These are phyloP conservation scores for Cliona cf. orientalis DNA, from an alignment of 37 sponge, comb jelly and placozoan species.

Conservation along the genomic window DNA sequence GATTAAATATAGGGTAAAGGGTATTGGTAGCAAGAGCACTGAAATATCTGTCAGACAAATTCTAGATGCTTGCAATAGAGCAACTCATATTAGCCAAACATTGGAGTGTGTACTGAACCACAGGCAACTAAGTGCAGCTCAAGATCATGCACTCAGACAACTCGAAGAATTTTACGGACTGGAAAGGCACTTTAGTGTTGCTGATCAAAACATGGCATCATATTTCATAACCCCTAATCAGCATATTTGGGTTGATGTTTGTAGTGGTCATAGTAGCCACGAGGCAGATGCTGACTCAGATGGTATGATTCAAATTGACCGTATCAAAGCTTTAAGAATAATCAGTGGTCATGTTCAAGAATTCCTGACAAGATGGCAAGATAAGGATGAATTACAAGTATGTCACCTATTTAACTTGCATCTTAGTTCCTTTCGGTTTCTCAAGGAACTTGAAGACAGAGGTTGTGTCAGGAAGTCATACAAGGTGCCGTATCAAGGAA, in stretches of 20 bases:
- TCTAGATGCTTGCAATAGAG: background rate
- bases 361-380: background rate
- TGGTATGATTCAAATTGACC: slow-evolving; percentile 21
- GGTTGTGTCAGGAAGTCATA: slow-evolving; percentile 8
- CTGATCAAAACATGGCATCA: background rate
- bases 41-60: background rate
- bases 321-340: background rate
- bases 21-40: background rate
- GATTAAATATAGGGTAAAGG: too few species aligned
- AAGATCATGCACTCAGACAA: background rate
- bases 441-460: background rate
- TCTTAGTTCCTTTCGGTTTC: background rate
- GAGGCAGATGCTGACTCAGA: background rate
- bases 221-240: background rate
- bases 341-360: background rate
- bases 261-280: background rate
- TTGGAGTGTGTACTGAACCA: background rate
- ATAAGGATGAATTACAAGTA: slow-evolving; percentile 1
- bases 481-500: background rate
- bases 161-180: slow-evolving; percentile 17
- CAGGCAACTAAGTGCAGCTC: too few species aligned
- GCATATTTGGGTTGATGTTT: background rate
- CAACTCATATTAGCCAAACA: background rate
- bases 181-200: background rate
- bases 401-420: background rate